Evolutionary conservation across 2,797 vertebrate genomes (phyloP).

Genomic region (Ctenochaetus hawaiiensis): DNA sequence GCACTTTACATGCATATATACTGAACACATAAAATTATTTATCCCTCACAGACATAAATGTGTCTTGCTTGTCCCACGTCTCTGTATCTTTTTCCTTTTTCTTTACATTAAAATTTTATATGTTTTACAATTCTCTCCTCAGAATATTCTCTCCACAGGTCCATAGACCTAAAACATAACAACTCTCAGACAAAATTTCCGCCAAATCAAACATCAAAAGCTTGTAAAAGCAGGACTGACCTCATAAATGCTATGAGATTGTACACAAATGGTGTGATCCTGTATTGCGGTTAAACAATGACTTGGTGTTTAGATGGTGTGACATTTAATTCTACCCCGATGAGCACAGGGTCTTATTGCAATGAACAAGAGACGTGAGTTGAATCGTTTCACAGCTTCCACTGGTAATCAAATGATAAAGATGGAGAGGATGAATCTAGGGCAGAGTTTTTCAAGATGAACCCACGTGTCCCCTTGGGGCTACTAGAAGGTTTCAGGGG

Average conservation of each 20-base stretch:
- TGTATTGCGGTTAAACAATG: neutral
- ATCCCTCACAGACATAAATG: neutral
- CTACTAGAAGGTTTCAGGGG: slow-evolving; percentile 48
- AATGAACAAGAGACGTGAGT: slow-evolving; percentile 4
- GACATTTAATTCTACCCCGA: neutral
- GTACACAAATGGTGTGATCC: neutral
- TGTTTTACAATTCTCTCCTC: neutral
- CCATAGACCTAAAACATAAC: neutral
- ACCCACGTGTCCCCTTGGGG: slow-evolving; percentile 49
- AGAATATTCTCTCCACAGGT: neutral
- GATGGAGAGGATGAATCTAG: slow-evolving; percentile 52
- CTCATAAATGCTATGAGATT: neutral
- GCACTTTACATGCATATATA: neutral
- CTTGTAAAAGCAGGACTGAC: neutral
- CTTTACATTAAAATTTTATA: neutral
- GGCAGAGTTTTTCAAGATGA: slow-evolving; percentile 61
- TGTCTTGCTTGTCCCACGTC: neutral
- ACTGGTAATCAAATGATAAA: slow-evolving; percentile 47
- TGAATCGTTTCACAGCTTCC: slow-evolving; percentile 22
- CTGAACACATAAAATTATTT: neutral
- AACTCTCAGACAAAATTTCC: neutral
- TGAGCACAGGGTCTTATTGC: neutral
- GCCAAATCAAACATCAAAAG: too few relatives aligned
- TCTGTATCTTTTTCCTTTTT: neutral
- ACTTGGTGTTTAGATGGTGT: neutral